Conservation (phyloP, 1,140 invertebrate genomes). For the Cyclargus thomasi region DNA sequence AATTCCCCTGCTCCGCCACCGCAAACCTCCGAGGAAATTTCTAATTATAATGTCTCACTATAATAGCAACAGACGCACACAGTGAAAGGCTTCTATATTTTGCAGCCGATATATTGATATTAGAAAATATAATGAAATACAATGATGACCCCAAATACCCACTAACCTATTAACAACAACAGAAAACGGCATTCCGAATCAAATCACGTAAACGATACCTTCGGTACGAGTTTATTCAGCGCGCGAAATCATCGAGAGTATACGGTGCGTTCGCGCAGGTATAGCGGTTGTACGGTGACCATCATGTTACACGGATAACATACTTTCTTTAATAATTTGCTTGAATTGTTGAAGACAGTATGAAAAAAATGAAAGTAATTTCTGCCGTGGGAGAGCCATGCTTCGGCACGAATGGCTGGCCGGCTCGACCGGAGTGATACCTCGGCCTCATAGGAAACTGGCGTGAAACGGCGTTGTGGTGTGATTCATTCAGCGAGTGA, state of each 20-base stretch:
- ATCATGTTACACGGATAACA: not conserved
- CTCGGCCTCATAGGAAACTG: too few species aligned
- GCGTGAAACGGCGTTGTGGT: too few species aligned
- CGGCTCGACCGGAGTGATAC: too few species aligned
- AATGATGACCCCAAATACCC: slow-evolving; percentile 24
- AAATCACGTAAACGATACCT: slow-evolving; percentile 42
- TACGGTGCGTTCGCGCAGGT: slow-evolving; percentile 12
- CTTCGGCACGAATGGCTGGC: too few species aligned
- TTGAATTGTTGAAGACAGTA: too few species aligned
- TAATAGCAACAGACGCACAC: not conserved
- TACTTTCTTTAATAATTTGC: not conserved
- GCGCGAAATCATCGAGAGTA: slow-evolving; percentile 45
- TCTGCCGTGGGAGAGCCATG: too few species aligned
- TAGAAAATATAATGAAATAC: slow-evolving; percentile 19
- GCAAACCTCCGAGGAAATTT: not conserved
- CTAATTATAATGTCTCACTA: not conserved
- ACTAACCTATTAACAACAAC: slow-evolving; percentile 33
- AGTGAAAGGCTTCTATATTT: slow-evolving; percentile 13
- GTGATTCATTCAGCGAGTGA: too few species aligned
- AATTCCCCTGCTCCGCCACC: too few species aligned
- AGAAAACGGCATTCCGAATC: slow-evolving; percentile 35
- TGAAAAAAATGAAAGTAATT: too few species aligned
- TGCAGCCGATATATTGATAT: not conserved
- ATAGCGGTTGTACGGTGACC: slow-evolving; percentile 4
- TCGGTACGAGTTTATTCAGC: slow-evolving; percentile 50